Evolutionary conservation across 2,888 invertebrate genomes (phyloP).

Genomic region (Dromius quadrimaculatus): DNA sequence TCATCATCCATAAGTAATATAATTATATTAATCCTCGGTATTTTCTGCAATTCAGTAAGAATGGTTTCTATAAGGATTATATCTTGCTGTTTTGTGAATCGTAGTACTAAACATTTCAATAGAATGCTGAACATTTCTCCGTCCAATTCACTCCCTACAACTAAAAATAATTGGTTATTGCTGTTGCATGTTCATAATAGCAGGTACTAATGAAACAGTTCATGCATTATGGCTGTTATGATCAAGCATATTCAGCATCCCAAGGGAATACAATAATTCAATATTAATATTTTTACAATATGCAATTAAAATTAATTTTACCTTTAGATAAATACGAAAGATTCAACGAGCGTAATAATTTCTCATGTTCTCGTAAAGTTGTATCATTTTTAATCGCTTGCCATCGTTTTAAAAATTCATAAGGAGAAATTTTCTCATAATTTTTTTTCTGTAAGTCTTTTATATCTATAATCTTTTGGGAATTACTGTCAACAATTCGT

Average conservation of each 20-base stretch:
- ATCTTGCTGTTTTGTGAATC: constrained; percentile 63
- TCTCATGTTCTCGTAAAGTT: constrained; percentile 60
- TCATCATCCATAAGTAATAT: constrained; percentile 62
- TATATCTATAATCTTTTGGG: neutral
- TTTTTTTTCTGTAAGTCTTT: neutral
- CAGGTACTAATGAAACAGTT: too few species aligned
- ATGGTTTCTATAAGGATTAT: constrained; percentile 59
- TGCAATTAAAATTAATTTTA: neutral
- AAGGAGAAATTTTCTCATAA: constrained; percentile 58
- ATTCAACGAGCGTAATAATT: constrained; percentile 59
- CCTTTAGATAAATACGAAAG: constrained; percentile 25
- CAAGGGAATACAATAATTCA: constrained; percentile 53
- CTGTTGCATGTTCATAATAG: neutral
- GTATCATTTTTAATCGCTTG: constrained; percentile 60
- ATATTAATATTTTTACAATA: neutral
- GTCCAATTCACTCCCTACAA: constrained; percentile 66
- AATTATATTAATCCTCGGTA: constrained; percentile 63
- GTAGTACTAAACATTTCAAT: constrained; percentile 62
- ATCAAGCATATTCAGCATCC: too few species aligned
- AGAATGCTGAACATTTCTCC: constrained; percentile 64
- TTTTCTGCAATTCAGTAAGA: constrained; percentile 60
- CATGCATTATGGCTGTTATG: too few species aligned
- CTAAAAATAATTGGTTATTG: constrained; percentile 59
- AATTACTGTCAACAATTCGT: neutral
- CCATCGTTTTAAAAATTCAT: constrained; percentile 64